Evolutionary conservation across 2,797 vertebrate species (phyloP), one percentile per base, ranked within the genome.

Genomic region (Staurois parvus): DNA sequence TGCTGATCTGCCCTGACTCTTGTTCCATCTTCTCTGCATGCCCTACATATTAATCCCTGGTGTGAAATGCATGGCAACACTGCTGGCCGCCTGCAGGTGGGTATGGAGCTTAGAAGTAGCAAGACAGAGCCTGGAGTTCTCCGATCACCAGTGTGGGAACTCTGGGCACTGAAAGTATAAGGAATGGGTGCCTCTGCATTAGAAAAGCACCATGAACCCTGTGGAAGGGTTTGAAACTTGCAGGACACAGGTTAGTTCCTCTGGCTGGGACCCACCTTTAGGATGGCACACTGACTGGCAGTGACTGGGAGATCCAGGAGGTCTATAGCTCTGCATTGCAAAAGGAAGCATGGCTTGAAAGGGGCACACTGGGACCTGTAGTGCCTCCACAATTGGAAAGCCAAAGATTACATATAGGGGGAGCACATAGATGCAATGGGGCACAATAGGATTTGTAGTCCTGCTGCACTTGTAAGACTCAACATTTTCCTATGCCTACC

Each of bases 191-290:
- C 42, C 42, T 10, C 42, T 77, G 64, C 69, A 13, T 30, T 7
- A 13, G 15, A n/a, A 4, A 76, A 17, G 42, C 77, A 70, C 24
- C 62, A 70, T 85, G 78, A 40, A 32, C 78, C 42, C 29, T 26
- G 28, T 70, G 32, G 66, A 29, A 64, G 77, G 70, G 72, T 42
- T 13, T n/a, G 2, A 37, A 64, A 29, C 59, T 52, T 32, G 72
- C 78, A 76, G 78, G 45, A 48, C 84, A 28, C 79, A 72, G 79
- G 84, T 82, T 74, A 42, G 70, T 74, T 30, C 64, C 9, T 5
- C 3, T 15, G 17, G 21, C 9, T 29, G 28, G 34, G 8, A 30
- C 19, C 8, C 34, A 24, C 37, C 19, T 37, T 64, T 45, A 70
- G 17, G 69, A 10, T 9, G 34, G 9, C 69, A 52, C 13, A 52